Evolutionary conservation across 2,113 vertebrate species (phyloP).

Genomic region (Scatophagus argus): DNA sequence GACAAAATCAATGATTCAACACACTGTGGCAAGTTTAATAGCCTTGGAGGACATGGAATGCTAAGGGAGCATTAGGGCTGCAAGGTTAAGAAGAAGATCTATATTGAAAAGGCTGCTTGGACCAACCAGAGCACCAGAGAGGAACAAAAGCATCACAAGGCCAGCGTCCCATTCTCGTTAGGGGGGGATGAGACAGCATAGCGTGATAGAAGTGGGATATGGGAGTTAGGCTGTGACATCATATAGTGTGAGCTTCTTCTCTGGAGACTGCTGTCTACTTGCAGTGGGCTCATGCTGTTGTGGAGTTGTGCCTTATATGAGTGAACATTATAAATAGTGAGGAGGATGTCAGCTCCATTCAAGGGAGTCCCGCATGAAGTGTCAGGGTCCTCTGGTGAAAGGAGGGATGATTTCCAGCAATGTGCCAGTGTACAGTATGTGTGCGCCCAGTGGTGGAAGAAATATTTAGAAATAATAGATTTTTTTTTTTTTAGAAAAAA

Average conservation of each 20-base stretch:
- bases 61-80: constrained; percentile 54
- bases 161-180: constrained; percentile 54
- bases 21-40: constrained; percentile 66
- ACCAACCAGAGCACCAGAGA: constrained; percentile 30
- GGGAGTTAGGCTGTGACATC: constrained; percentile 56
- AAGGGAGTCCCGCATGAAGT: constrained; percentile 55
- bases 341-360: constrained; percentile 63
- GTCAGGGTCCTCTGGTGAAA: constrained; percentile 57
- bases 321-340: constrained; percentile 71
- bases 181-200: constrained; percentile 29
- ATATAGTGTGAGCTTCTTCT: constrained; percentile 52
- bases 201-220: constrained; percentile 42
- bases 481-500: neutral
- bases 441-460: neutral
- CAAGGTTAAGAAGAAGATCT: constrained; percentile 71
- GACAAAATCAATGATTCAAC: constrained; percentile 80
- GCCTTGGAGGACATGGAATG: constrained; percentile 60
- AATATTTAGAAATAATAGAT: too few relatives aligned
- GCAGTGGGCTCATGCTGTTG: constrained; percentile 56
- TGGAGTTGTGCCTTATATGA: constrained; percentile 54
- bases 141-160: constrained; percentile 48
- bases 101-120: constrained; percentile 60
- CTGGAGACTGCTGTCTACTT: constrained; percentile 63
- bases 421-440: neutral
- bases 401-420: constrained; percentile 44